Conservation (phyloP, 2,797 vertebrate species). For the Chlorospingus semifuscus region DNA sequence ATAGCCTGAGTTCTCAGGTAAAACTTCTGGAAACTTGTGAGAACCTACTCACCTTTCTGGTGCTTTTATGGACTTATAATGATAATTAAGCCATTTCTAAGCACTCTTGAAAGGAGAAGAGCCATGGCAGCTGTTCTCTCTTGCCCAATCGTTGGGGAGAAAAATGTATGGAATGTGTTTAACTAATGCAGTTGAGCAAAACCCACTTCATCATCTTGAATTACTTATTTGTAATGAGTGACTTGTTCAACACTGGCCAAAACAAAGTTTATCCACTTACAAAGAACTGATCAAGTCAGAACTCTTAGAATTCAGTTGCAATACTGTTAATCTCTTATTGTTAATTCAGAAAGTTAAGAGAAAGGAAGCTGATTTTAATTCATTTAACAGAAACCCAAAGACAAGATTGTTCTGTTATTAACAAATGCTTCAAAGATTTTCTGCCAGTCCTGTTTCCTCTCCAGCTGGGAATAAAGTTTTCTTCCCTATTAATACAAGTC, state of each 20-base stretch:
- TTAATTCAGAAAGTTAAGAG: slow-evolving; percentile 50
- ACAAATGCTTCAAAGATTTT: slow-evolving; percentile 69
- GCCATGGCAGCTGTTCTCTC: neutral
- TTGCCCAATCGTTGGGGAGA: neutral
- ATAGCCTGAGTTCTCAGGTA: neutral
- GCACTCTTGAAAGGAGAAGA: neutral
- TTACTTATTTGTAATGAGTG: slow-evolving; percentile 35
- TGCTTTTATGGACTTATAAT: neutral
- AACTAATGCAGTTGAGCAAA: slow-evolving; percentile 16
- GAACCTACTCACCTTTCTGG: neutral
- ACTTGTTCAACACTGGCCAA: slow-evolving; percentile 5
- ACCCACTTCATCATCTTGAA: slow-evolving; percentile 18
- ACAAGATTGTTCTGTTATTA: slow-evolving; percentile 60
- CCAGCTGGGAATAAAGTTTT: slow-evolving; percentile 67
- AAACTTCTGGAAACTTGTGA: neutral
- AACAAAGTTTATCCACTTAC: slow-evolving; percentile 52
- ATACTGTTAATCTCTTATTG: slow-evolving; percentile 3
- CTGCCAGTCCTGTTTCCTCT: slow-evolving; percentile 56
- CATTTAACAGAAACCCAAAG: slow-evolving; percentile 59
- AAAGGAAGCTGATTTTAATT: slow-evolving; percentile 59
- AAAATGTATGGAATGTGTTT: slow-evolving; percentile 40
- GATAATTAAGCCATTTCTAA: neutral
- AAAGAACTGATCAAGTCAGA: slow-evolving; percentile 24
- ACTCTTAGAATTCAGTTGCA: slow-evolving; percentile 1
- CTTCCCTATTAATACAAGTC: slow-evolving; percentile 49